A percentile compares a stretch with the other conserved stretches of the same genome.
phyloP scores from a whole-genome alignment of 1,140 invertebrate genomes.

The Galleria mellonella region DNA sequence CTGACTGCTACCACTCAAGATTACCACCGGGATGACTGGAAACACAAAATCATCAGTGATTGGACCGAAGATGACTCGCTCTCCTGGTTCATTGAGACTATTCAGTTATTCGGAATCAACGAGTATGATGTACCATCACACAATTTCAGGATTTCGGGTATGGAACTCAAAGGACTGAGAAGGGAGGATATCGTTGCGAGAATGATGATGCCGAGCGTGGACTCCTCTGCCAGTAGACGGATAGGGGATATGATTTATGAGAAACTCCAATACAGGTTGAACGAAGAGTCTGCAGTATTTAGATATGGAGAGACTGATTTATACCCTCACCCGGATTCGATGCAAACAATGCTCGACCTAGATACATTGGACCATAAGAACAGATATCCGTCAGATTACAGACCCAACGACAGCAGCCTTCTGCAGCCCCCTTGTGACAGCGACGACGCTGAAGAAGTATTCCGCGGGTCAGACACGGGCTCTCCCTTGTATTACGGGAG shows the following conservation, averaged over 20 bases:
- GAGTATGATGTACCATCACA: constrained; percentile 60
- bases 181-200: constrained; percentile 65
- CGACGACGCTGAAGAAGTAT: constrained; percentile 50
- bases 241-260: constrained; percentile 69
- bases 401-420: constrained; percentile 34
- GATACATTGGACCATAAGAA: constrained; percentile 44
- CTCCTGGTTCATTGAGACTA: constrained; percentile 73
- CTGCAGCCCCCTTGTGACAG: constrained; percentile 37
- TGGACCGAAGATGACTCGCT: constrained; percentile 76
- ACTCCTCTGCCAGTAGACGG: constrained; percentile 28
- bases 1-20: constrained; percentile 37
- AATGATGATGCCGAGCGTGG: constrained; percentile 50
- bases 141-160: constrained; percentile 69
- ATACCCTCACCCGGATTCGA: constrained; percentile 39
- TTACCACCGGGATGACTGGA: constrained; percentile 66
- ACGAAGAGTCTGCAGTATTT: constrained; percentile 51
- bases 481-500: constrained; percentile 54
- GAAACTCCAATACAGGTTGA: constrained; percentile 49
- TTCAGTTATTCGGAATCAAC: constrained; percentile 52
- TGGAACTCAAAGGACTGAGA: constrained; percentile 61
- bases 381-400: constrained; percentile 42
- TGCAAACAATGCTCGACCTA: constrained; percentile 48
- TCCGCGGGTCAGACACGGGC: constrained; percentile 38
- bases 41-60: constrained; percentile 65
- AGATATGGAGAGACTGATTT: constrained; percentile 41